Evolutionary conservation across 2,797 vertebrate genomes (phyloP), one percentile per base, ranked within the genome.

Genomic region (Poeciliopsis gracilis): DNA sequence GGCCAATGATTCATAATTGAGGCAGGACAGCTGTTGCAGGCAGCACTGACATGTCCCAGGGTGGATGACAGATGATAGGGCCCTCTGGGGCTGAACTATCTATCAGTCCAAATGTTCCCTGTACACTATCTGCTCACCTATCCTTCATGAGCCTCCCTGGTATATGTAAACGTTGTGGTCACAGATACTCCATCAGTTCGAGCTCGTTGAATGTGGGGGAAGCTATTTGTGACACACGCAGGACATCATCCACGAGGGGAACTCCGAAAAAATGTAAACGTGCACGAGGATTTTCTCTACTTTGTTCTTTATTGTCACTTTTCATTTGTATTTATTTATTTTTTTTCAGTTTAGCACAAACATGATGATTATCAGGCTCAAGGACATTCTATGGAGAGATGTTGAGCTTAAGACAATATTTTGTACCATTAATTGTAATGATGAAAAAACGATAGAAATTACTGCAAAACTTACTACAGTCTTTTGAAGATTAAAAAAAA

Each of bases 1-100:
- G 90, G 89, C 90, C 93, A 93, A 92, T 92, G 93, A 94, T 94
- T 95, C 92, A 94, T 94, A 93, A 94, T 91, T 94, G 93, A 94
- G 91, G 92, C 88, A 88, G 91, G 94, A 94, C 94, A 95, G 93
- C 92, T 95, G 93, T 91, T 93, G 90, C 92, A 87, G 89, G 91
- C 90, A 91, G 86, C 86, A 81, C 72, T 93, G 93, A 93, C 92
- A 92, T 90, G 91, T 89, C 93, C 90, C 90, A 80, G 88, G 90
- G 92, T 88, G 81, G 88, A 90, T 93, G 94, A 95, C 90, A 89
- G 93, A 94, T 93, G 94, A 94, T 92, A 88, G 87, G 88, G 77
- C 84, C 90, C 92, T 90, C 80, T 86, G 91, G 93, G 91, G 86
- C 89, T 85, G 83, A 89, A 83, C 91, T 86, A 90, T 94, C 91